Conservation (phyloP, 2,113 vertebrate species). For the Phainopepla nitens region DNA sequence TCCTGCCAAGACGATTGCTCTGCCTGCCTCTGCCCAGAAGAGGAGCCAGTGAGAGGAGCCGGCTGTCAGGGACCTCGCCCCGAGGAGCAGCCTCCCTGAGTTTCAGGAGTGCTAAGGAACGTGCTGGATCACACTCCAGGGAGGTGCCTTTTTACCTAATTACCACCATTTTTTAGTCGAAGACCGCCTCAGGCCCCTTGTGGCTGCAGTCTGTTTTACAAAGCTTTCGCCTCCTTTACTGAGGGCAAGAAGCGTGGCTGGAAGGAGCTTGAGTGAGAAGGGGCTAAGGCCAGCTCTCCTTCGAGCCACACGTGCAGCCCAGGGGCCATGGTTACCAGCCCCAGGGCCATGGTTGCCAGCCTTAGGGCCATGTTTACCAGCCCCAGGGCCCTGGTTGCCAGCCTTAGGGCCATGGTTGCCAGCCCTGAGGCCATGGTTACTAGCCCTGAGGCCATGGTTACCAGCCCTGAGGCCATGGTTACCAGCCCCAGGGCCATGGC, state of each 20-base stretch:
- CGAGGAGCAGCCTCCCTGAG: background rate
- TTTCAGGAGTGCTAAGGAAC: background rate
- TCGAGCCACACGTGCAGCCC: background rate
- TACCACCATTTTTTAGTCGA: background rate
- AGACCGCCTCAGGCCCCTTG: background rate
- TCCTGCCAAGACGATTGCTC: background rate
- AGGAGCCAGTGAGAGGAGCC: conserved; percentile 7
- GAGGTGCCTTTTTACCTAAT: conserved; percentile 23
- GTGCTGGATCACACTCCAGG: background rate
- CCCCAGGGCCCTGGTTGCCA: too few species aligned
- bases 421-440: too few species aligned
- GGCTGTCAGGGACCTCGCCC: background rate
- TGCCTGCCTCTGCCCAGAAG: background rate
- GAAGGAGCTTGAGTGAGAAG: background rate
- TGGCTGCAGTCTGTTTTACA: background rate
- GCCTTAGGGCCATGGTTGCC: too few species aligned
- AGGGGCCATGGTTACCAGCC: background rate
- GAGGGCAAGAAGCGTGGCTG: background rate
- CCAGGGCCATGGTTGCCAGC: too few species aligned
- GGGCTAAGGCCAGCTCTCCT: background rate
- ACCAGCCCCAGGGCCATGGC: too few species aligned
- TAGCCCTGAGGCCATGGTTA: too few species aligned
- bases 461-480: too few species aligned
- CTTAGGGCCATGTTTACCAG: too few species aligned
- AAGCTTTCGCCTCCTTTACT: background rate